Base-by-base conservation (phyloP, 1,140 invertebrate genomes). In the Cyrtorhinus lividipennis region DNA sequence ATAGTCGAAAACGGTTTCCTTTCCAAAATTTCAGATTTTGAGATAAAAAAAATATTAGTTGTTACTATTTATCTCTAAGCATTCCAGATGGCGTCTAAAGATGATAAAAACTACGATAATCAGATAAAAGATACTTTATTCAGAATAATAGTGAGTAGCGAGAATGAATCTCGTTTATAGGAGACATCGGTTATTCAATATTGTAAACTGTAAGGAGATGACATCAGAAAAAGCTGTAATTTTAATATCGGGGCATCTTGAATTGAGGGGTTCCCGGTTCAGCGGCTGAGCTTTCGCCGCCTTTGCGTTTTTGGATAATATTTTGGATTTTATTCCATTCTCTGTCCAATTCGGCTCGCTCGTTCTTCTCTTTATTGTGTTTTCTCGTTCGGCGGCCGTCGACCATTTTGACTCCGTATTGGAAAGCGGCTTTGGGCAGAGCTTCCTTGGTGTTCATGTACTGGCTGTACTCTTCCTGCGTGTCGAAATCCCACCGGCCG, bases 391-490 rank as follows among this genome's bases (percentile, higher is more conserved):
- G 88, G 38, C 95, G 79, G 0, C 96, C 93, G 74, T 98, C 96
- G 25, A 92, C 90, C 83, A 97, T 98, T 78, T 99, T 99, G 0
- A 98, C 91, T 18, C 96, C 96, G 76, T 98, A 99, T 73, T 99
- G 96, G 76, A 98, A 99, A 0, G 96, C 96, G 10, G 95, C 95
- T 74, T 99, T 99, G 0, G 96, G 96, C 61, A 98, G 70, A 0
- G 96, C 96, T 75, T 99, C 96, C 73, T 96, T 95, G 60, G 87
- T 90, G 70, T 92, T 95, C 93, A 98, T 98, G 73, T 98, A 99
- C 61, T 94, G 90, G 44, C 92, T 95, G 74, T 98, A 99, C 70
- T 99, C 95, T 72, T 99, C 95, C 65, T 92, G 88, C 0, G 93
- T 97, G 69, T 99, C 95, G 73, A 99, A 99, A 74, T 99, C 95